Evolutionary conservation across 1,140 invertebrate species (phyloP).

Genomic region (Euborellia annulipes): DNA sequence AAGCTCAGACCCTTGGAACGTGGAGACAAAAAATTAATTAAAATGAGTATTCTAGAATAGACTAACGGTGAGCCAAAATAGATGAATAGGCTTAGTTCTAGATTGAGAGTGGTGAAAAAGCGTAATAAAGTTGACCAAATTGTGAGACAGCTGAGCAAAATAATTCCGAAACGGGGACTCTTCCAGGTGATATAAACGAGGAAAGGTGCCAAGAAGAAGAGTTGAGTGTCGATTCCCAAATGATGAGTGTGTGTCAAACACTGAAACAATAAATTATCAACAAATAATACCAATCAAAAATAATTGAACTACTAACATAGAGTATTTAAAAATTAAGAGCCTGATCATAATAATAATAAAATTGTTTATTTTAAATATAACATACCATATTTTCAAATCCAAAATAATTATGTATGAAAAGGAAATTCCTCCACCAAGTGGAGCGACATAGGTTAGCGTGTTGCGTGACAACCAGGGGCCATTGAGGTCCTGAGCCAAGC

Average conservation of each 20-base stretch:
- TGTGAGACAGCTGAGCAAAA: conserved; percentile 33
- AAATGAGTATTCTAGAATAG: too few relatives aligned
- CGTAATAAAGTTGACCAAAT: conserved; percentile 42
- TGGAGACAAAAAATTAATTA: too few relatives aligned
- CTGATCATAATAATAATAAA: too few relatives aligned
- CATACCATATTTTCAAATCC: conserved; percentile 43
- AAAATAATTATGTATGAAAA: conserved; percentile 44
- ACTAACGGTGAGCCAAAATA: conserved; percentile 60
- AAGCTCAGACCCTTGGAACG: too few relatives aligned
- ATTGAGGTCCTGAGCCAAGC: conserved; percentile 39
- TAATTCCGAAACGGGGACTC: conserved; percentile 37
- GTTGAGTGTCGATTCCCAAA: conserved; percentile 65
- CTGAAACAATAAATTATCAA: conserved; percentile 28
- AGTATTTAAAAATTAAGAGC: not conserved
- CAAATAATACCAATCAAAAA: too few relatives aligned
- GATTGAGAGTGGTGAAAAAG: conserved; percentile 43
- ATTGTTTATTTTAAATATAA: too few relatives aligned
- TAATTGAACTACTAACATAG: not conserved
- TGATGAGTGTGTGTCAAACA: conserved; percentile 51
- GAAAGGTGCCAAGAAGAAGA: conserved; percentile 51
- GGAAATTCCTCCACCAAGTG: conserved; percentile 42
- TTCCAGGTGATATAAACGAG: conserved; percentile 49
- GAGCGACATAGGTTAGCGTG: conserved; percentile 40
- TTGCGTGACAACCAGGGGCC: conserved; percentile 41
- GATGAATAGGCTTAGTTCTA: conserved; percentile 49